These are phyloP conservation scores for Sebastes nivosus DNA, from an alignment of 2,797 vertebrate species.

Conservation along the genomic window DNA sequence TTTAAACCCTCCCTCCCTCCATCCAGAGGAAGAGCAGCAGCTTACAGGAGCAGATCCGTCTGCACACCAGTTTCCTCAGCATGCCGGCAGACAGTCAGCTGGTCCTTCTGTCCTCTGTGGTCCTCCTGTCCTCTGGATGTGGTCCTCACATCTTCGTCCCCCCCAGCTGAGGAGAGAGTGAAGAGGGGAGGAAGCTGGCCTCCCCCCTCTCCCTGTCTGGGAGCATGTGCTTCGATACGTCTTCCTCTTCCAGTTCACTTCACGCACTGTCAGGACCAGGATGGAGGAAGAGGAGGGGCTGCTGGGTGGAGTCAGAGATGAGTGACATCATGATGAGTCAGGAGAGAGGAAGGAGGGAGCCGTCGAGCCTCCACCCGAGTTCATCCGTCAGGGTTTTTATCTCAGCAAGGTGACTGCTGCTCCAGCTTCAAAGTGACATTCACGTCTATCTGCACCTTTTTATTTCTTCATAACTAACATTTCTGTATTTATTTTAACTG, in stretches of 20 bases:
- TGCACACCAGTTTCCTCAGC: conserved; percentile 84
- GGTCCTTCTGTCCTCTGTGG: too few species aligned
- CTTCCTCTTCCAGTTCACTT: conserved; percentile 29
- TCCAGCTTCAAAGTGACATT: too few species aligned
- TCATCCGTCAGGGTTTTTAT: background rate
- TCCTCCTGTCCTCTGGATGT: too few species aligned
- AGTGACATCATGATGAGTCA: conserved; percentile 36
- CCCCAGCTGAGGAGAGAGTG: background rate
- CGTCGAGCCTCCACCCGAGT: too few species aligned
- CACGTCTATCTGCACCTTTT: too few species aligned
- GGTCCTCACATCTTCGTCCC: conserved; percentile 37
- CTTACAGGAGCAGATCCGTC: conserved; percentile 84
- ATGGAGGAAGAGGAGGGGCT: conserved; percentile 29
- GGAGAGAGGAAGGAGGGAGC: conserved; percentile 4
- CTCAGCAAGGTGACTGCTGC: conserved; percentile 6
- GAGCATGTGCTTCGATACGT: conserved; percentile 17
- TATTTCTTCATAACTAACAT: too few species aligned
- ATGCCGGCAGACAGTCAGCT: conserved; percentile 54
- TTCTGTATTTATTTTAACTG: too few species aligned
- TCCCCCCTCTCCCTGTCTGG: conserved; percentile 21
- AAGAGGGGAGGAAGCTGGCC: conserved; percentile 11
- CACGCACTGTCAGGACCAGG: conserved; percentile 16
- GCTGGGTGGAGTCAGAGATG: background rate
- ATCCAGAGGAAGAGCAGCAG: conserved; percentile 70
- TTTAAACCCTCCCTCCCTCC: background rate